Conservation (phyloP, 2,888 invertebrate species). For the Leptinotarsa rubiginosa region DNA sequence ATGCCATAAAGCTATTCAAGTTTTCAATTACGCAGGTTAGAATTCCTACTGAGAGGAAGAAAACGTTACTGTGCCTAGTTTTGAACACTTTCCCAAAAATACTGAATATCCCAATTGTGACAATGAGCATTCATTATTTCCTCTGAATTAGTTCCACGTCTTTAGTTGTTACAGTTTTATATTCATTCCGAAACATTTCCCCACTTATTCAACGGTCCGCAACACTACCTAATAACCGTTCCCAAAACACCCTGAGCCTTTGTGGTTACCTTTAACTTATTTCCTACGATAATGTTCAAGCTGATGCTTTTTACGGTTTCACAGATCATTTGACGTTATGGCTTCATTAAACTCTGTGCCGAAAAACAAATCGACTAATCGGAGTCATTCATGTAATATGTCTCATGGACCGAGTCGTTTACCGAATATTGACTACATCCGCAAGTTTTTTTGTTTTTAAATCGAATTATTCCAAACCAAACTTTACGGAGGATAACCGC, state of each 20-base stretch:
- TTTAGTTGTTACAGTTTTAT: neutral
- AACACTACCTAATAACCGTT: constrained; percentile 13
- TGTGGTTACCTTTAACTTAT: constrained; percentile 1
- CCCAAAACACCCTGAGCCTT: neutral
- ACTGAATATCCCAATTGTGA: no score
- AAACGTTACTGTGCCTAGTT: no score
- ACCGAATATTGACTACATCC: neutral
- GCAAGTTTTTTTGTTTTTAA: neutral
- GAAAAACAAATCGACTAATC: neutral
- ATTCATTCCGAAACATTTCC: constrained; percentile 11
- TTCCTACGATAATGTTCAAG: constrained; percentile 4
- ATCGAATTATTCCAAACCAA: no score
- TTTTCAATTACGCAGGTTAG: no score
- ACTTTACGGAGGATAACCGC: no score
- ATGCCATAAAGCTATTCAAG: no score
- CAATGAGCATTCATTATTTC: no score
- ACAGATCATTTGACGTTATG: neutral
- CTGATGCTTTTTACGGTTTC: constrained; percentile 15
- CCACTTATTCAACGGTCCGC: constrained; percentile 6
- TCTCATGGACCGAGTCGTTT: neutral
- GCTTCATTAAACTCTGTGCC: neutral
- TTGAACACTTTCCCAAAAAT: no score
- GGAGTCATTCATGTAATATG: neutral
- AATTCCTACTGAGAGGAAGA: no score
- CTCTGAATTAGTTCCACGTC: neutral